Evolutionary conservation across 30 jellyfish, hydroid and myxozoan genomes (phyloP).

Genomic region (Cassiopea andromeda): DNA sequence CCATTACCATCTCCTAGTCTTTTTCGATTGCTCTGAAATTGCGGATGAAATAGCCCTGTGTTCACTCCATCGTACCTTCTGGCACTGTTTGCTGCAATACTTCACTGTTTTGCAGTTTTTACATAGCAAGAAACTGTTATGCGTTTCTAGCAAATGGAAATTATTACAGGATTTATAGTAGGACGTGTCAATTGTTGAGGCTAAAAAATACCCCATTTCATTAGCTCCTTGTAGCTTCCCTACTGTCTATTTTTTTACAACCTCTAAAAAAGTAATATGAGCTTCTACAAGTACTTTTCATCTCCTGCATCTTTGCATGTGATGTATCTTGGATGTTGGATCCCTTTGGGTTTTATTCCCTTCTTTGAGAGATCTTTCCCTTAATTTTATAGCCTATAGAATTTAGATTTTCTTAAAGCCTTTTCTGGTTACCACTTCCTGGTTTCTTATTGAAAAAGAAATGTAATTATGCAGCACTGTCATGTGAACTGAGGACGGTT

Average conservation of each 20-base stretch:
- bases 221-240: slow-evolving; percentile 12
- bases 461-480: too few species aligned
- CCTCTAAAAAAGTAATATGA: slow-evolving; percentile 29
- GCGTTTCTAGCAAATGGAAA: not conserved
- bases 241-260: slow-evolving; percentile 11
- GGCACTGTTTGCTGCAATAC: slow-evolving; percentile 11
- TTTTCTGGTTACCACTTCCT: too few species aligned
- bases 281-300: slow-evolving; percentile 25
- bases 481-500: too few species aligned
- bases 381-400: too few species aligned
- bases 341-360: slow-evolving; percentile 2
- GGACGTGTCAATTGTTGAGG: slow-evolving; percentile 20
- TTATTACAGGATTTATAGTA: slow-evolving; percentile 1
- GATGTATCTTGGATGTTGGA: slow-evolving; percentile 14
- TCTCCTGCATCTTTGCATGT: slow-evolving; percentile 24
- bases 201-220: slow-evolving; percentile 10
- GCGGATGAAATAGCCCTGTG: not conserved
- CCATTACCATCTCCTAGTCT: not conserved
- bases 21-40: not conserved
- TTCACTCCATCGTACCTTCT: not conserved
- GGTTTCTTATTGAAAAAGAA: too few species aligned
- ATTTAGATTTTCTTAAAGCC: too few species aligned
- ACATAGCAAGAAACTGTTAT: not conserved
- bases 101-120: slow-evolving; percentile 10
- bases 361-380: not conserved